Evolutionary conservation across 2,797 vertebrate genomes (phyloP).

Genomic region (Rousettus madagascariensis): DNA sequence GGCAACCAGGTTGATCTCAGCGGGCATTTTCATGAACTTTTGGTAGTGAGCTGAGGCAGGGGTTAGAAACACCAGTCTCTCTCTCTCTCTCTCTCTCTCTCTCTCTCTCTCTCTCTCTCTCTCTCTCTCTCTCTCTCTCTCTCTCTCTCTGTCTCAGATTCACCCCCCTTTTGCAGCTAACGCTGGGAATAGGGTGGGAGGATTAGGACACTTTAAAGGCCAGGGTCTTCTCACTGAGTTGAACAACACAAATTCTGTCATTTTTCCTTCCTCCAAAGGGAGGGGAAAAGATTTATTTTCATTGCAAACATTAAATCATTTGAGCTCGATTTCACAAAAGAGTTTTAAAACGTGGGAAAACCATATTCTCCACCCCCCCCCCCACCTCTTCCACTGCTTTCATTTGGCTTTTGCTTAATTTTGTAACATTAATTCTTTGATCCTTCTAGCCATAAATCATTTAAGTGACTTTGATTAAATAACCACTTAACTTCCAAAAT

Average conservation of each 20-base stretch:
- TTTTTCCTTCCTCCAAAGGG: background rate
- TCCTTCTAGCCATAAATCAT: constrained; percentile 71
- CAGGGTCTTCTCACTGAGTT: background rate
- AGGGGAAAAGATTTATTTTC: background rate
- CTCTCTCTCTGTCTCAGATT: background rate
- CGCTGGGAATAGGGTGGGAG: background rate
- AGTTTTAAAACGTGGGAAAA: constrained; percentile 47
- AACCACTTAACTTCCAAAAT: constrained; percentile 53
- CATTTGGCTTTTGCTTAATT: constrained; percentile 59
- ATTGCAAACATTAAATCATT: constrained; percentile 10
- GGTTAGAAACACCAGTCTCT: background rate
- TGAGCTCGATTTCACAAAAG: constrained; percentile 30
- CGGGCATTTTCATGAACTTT: background rate
- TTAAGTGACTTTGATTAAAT: constrained; percentile 70
- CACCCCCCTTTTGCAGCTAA: background rate
- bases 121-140: background rate
- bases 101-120: background rate
- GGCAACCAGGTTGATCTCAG: background rate
- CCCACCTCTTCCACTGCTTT: background rate
- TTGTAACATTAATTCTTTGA: constrained; percentile 70
- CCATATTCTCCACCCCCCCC: background rate
- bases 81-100: background rate
- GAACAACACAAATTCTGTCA: background rate
- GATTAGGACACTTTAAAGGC: background rate
- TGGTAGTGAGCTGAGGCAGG: background rate